Evolutionary conservation across 2,113 vertebrate species (phyloP), one percentile per base, ranked within the genome.

Genomic region (Eolophus roseicapilla): DNA sequence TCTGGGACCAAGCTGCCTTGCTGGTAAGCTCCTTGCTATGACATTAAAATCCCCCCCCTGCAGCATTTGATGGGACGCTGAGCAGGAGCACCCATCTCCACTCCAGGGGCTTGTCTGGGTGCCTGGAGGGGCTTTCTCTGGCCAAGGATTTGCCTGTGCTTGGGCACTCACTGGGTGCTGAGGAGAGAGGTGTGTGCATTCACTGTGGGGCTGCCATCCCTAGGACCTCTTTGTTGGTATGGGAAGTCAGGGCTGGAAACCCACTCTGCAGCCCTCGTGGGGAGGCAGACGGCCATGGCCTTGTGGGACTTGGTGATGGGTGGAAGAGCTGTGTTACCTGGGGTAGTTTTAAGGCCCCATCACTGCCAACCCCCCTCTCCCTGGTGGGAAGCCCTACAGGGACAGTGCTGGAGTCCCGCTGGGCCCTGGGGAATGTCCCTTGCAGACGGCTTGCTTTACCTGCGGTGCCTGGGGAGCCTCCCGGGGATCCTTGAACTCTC

Each of bases 11-110:
- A 20, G 25, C 52, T 86, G 41, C 16, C 37, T n/a, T 83, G 69
- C 86, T 79, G 92, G 93, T 96, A 97, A 97, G 95, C 75, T 88
- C 57, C 49, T 86, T 86, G 70, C 41, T 39, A 31, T 46, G 83
- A 52, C 25, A 9, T 76, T 73, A 25, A 35, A 27, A n/a, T 13
- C n/a, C 55, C 3, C 33, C 23, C 39, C 13, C 17, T 3, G 3
- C 20, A 55, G 71, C 0, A 0, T 71, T 63, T 29, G 69, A 31
- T 47, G 62, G 69, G 43, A 43, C 1, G 11, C 31, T 29, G 57
- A 64, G 37, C 39, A 60, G 69, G 9, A 75, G 33, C 44, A 62
- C 46, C 31, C 18, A 5, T 68, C 33, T 71, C 52, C 7, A 20
- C 74, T 82, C 15, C 8, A 4, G 41, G 41, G n/a, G 17, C 10